A percentile compares a stretch with the other conserved stretches of the same genome.
phyloP scores from a whole-genome alignment of 2,888 invertebrate species.

The Noctua fimbriata region DNA sequence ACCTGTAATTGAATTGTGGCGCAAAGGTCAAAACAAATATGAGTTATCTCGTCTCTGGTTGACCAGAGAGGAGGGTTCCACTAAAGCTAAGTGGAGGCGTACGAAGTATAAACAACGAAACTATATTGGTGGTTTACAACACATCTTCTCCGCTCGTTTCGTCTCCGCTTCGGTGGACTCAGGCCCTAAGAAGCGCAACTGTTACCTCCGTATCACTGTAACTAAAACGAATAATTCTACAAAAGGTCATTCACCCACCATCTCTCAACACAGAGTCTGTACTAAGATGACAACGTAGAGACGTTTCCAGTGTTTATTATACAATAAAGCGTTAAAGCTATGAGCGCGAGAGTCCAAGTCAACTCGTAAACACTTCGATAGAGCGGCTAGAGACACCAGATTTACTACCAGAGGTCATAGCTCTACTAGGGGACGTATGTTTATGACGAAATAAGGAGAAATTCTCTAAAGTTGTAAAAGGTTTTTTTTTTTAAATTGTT shows the following conservation, averaged over 20 bases:
- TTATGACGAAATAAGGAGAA: slow-evolving; percentile 36
- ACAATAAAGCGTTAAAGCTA: slow-evolving; percentile 61
- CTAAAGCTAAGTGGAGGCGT: too few species aligned
- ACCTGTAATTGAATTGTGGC: neutral
- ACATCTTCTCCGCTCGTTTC: too few species aligned
- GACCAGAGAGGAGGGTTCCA: too few species aligned
- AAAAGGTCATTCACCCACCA: slow-evolving; percentile 38
- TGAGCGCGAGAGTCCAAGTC: slow-evolving; percentile 56
- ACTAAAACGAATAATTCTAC: neutral
- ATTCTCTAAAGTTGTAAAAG: neutral
- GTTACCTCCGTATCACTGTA: neutral
- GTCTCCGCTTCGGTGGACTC: too few species aligned
- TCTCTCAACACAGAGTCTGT: slow-evolving; percentile 17
- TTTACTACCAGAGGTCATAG: slow-evolving; percentile 61
- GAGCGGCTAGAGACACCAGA: slow-evolving; percentile 54
- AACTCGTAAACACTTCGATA: slow-evolving; percentile 68
- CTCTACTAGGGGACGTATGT: slow-evolving; percentile 40
- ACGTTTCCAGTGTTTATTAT: slow-evolving; percentile 60
- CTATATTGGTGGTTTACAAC: too few species aligned
- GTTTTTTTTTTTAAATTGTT: neutral
- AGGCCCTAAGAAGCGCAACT: neutral
- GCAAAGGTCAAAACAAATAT: neutral
- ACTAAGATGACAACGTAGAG: slow-evolving; percentile 47
- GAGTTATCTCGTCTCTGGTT: too few species aligned
- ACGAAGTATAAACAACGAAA: too few species aligned